Base-by-base conservation (phyloP, 2,113 vertebrate genomes). In the Pachyramphus minor region DNA sequence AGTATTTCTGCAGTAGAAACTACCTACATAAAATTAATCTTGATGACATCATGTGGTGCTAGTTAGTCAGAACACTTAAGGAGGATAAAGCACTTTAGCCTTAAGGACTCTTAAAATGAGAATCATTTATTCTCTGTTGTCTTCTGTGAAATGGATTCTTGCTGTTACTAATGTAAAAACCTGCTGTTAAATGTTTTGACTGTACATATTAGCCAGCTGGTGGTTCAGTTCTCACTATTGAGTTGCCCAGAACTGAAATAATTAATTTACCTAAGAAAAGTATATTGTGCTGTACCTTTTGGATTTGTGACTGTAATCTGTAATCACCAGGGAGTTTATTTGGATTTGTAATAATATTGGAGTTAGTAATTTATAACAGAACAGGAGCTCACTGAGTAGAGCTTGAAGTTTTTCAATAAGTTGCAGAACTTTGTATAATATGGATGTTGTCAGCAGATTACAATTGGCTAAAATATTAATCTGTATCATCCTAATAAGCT, bases 181-280 rank as follows among this genome's bases (percentile, higher is more conserved):
- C 97, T 98, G 98, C 98, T 98, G 98, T 85, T 98, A 98, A 98
- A 98, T 98, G 97, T 97, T 98, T 95, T 90, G 91, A 97, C 97
- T 98, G 95, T 95, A 97, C 94, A 83, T 98, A 98, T 98, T 97
- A 98, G 97, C 97, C 97, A 97, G 97, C 98, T 98, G 98, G 97
- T 98, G 97, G 97, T 96, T 98, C 96, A 96, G 86, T 97, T 97
- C 94, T 97, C 95, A 96, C 96, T 97, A 97, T 84, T 97, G 97
- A 97, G 93, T 97, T 97, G 95, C 91, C 93, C 95, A 97, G 95
- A 98, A 98, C 96, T 95, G 96, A 97, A 98, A 98, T 98, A 97
- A 98, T 98, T 97, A 97, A 97, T 98, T 98, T 98, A 98, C 93
- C 87, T 91, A 72, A 69, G 94, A 95, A 97, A 97, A 97, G 93